Percentiles rank a stretch among this genome's conserved stretches.
Conservation (phyloP, 2,797 vertebrate genomes). For the Selene dorsalis region DNA sequence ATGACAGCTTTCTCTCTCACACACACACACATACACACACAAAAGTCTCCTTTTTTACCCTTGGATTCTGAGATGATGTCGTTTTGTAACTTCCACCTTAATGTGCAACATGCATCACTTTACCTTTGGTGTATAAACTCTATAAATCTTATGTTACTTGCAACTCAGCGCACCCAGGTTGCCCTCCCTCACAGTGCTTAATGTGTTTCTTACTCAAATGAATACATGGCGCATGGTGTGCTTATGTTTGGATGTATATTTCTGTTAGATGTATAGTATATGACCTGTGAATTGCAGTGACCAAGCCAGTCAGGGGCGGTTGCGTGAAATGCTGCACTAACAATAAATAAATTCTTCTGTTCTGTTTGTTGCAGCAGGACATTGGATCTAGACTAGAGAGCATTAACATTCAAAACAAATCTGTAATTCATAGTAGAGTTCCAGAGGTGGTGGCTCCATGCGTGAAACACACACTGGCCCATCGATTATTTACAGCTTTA, state of each 20-base stretch:
- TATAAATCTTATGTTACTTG: slow-evolving; percentile 44
- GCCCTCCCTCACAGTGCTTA: slow-evolving; percentile 16
- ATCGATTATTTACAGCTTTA: slow-evolving; percentile 61
- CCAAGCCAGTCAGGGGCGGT: slow-evolving; percentile 5
- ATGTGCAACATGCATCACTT: slow-evolving; percentile 55
- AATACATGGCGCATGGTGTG: neutral
- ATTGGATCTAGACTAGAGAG: slow-evolving; percentile 29
- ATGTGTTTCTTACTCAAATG: slow-evolving; percentile 26
- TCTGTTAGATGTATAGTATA: slow-evolving; percentile 20
- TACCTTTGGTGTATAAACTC: slow-evolving; percentile 53
- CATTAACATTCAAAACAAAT: slow-evolving; percentile 38
- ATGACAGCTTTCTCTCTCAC: neutral
- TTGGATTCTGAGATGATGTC: slow-evolving; percentile 13
- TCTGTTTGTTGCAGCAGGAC: slow-evolving; percentile 11
- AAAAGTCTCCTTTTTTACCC: slow-evolving; percentile 5
- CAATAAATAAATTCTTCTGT: slow-evolving; percentile 14
- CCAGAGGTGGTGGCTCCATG: slow-evolving; percentile 10
- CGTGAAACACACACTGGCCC: slow-evolving; percentile 34
- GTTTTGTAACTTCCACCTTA: slow-evolving; percentile 45
- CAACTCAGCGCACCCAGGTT: slow-evolving; percentile 8
- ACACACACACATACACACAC: neutral
- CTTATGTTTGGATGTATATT: slow-evolving; percentile 14
- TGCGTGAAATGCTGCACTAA: slow-evolving; percentile 20
- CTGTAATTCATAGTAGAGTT: slow-evolving; percentile 50
- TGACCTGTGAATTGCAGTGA: slow-evolving; percentile 14